phyloP scores from a whole-genome alignment of 2,888 invertebrate species.

The Lasiommata megera region DNA sequence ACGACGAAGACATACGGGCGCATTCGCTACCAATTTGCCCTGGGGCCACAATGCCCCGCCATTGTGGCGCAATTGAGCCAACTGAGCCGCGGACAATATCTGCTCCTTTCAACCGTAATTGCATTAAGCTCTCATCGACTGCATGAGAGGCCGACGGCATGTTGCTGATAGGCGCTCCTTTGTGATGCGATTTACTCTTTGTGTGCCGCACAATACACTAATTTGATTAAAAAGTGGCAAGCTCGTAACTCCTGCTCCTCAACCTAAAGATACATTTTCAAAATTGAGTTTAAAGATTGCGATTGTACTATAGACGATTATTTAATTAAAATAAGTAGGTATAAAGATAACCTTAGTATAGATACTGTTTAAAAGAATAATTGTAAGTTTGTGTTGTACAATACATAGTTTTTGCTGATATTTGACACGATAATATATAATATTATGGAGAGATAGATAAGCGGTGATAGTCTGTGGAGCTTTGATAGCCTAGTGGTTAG shows the following conservation, averaged over 20 bases:
- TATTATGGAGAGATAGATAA: no score
- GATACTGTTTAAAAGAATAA: no score
- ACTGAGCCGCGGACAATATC: conserved; percentile 27
- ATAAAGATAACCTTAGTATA: no score
- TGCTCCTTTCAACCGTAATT: conserved; percentile 43
- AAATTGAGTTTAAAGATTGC: no score
- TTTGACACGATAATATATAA: no score
- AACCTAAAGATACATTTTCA: no score
- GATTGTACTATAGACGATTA: no score
- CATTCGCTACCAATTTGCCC: conserved; percentile 40
- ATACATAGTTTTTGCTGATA: no score
- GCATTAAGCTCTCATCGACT: conserved; percentile 30
- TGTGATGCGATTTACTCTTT: neutral
- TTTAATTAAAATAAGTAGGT: no score
- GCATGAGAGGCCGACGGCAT: conserved; percentile 2
- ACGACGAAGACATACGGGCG: conserved; percentile 41
- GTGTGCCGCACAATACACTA: neutral
- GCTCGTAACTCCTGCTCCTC: neutral
- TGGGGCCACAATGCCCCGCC: conserved; percentile 33
- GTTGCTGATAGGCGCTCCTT: neutral
- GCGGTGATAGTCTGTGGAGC: no score
- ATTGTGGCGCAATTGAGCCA: conserved; percentile 39
- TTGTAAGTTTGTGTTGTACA: no score
- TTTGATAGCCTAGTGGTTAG: no score
- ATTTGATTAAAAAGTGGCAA: conserved; percentile 4